Base-by-base conservation (phyloP, 2,113 vertebrate genomes). In the Tupaia tana region DNA sequence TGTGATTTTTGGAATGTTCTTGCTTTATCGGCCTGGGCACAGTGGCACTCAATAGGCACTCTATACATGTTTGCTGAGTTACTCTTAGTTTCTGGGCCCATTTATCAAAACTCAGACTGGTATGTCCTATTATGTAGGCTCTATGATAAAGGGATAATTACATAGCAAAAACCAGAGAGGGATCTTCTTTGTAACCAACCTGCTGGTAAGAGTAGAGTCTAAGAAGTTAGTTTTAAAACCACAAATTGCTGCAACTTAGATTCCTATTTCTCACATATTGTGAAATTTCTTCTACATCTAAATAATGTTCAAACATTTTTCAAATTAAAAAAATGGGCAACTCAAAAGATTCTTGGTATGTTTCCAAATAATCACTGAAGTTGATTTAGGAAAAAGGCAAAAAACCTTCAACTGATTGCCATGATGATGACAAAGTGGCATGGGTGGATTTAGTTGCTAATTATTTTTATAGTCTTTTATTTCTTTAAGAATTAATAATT, bases 1-100 rank as follows among this genome's bases (percentile, higher is more conserved):
- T 96, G 15, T 89, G 78, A 92, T 31, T 78, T 95, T 63, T 89
- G 73, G 63, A 93, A 95, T 90, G 64, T 56, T 29, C 66, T 71
- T 80, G 52, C 22, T 56, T 86, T 82, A 70, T 86, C n/a, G 69
- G 15, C 2, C n/a, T 89, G 69, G 74, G 43, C 34, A 92, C 2
- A 56, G n/a, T 88, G 43, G 20, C 27, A 74, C 54, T 31, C 75
- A 52, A 43, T n/a, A 94, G 86, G 58, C 34, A 94, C 34, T 94
- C 89, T 63, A 80, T 34, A 90, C 85, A 64, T 11, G 82, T 64
- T 93, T 59, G 24, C 58, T 93, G 86, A 91, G 93, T 91, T 81
- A 74, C 12, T 92, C 91, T 95, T 64, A 54, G 69, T 79, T 88
- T 58, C 27, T 90, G 83, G 31, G 64, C 20, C 27, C 83, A 91